Evolutionary conservation across 2,113 vertebrate species (phyloP), one percentile per base, ranked within the genome.

Genomic region (Eleginops maclovinus): DNA sequence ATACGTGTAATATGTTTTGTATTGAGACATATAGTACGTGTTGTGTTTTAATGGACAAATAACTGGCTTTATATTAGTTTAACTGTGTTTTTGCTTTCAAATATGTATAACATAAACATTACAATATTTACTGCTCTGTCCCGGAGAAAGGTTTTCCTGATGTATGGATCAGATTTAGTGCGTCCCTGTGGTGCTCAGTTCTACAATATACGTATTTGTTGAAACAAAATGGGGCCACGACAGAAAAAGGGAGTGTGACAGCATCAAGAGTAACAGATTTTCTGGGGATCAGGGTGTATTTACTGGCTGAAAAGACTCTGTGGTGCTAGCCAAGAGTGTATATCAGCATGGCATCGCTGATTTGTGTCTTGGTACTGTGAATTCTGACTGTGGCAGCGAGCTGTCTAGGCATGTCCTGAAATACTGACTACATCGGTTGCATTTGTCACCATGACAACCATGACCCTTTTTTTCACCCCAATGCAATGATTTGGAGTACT

Each of bases 371-470:
- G 28, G 64, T 72, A 7, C 81, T 72, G 81, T 75, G 83, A 63
- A 72, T 65, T 74, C 55, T 56, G 19, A 16, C 78, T 59, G 83
- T 65, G 81, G 63, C 78, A 65, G 40, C 36, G 21, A 80, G 79
- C 65, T 44, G 36, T 68, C 54, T 1, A 41, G 53, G 60, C 70
- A 64, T 46, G 65, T 56, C 36, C 70, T 81, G 67, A 83, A 66
- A 75, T 28, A 75, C 73, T 10, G 70, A 70, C 63, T 67, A 53
- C 72, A 71, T 72, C 54, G n/a, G 51, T 72, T 75, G 47, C 55
- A 41, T 69, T 21, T 11, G 43, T 90, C 77, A 21, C 77, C 79
- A 83, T 89, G 88, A 83, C 90, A 82, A 89, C 88, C 58, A n/a
- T 67, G 55, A 24, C 53, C 49, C 13, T 46, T 59, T n/a, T 31